Base-by-base conservation (phyloP, 2,888 invertebrate species). In the Gymnoscelis rufifasciata region DNA sequence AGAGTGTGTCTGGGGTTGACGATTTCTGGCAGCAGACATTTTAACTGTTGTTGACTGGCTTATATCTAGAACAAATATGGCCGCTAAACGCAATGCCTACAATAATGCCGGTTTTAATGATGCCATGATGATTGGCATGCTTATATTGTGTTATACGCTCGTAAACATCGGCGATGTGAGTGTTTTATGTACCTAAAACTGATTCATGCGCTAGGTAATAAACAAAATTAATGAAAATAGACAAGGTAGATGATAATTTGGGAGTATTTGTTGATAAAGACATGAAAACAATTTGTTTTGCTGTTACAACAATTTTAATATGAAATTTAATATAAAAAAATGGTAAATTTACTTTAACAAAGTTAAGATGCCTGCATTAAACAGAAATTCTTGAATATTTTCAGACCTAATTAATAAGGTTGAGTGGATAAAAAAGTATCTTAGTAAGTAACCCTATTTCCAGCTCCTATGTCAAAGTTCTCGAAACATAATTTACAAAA, bases 11-110 rank as follows among this genome's bases (percentile, higher is more conserved):
- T n/a, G n/a, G n/a, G n/a, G n/a, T n/a, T n/a, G n/a, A n/a, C n/a
- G n/a, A n/a, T n/a, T n/a, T n/a, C n/a, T n/a, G n/a, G n/a, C n/a
- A n/a, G n/a, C n/a, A n/a, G n/a, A n/a, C n/a, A n/a, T n/a, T n/a
- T n/a, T n/a, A 59, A 60, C 37, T 41, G 19, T 67, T 68, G 72
- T 66, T 68, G 66, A 68, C 68, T 65, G 57, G 65, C 73, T 72
- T 74, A 73, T 71, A 65, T 66, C 59, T 71, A 74, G 60, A 73
- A 76, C 71, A 79, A 80, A 82, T 58, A 81, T 74, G 72, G 72
- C 74, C 64, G 72, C 73, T 65, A 52, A 54, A 62, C 54, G 56
- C 48, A 59, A 66, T 57, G 59, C 62, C 12, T 49, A 36, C 46
- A 58, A 42, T 45, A 12, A 42, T 36, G 19, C 28, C 12, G 24